Conservation (phyloP, 2,888 invertebrate species). For the Callyntrura sp. region DNA sequence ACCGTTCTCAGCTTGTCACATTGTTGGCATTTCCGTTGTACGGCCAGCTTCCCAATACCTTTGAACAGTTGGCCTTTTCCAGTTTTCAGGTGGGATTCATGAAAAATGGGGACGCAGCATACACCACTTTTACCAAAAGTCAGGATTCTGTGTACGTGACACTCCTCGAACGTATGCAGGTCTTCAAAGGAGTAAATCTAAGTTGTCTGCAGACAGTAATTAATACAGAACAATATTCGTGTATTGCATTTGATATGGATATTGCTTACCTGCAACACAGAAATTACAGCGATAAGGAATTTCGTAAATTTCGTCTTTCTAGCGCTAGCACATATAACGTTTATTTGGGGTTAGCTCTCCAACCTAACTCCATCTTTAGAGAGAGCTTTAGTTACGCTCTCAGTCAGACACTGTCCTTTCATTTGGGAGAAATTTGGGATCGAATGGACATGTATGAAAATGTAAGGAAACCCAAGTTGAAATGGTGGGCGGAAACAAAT, state of each 20-base stretch:
- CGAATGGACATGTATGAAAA: constrained; percentile 62
- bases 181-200: neutral
- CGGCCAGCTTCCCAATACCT: constrained; percentile 52
- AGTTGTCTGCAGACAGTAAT: constrained; percentile 67
- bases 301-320: constrained; percentile 36
- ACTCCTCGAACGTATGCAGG: constrained; percentile 62
- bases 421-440: constrained; percentile 61
- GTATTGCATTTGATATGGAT: constrained; percentile 64
- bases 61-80: constrained; percentile 61
- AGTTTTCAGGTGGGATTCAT: constrained; percentile 68
- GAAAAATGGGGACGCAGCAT: constrained; percentile 76
- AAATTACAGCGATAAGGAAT: constrained; percentile 61
- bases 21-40: constrained; percentile 74
- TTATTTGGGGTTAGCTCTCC: constrained; percentile 30
- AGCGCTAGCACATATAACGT: constrained; percentile 64
- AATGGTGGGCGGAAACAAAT: constrained; percentile 73
- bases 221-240: constrained; percentile 31
- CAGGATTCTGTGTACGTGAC: constrained; percentile 69
- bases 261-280: constrained; percentile 42
- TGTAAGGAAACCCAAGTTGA: constrained; percentile 68
- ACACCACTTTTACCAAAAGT: constrained; percentile 66
- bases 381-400: constrained; percentile 56
- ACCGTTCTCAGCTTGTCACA: constrained; percentile 66
- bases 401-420: constrained; percentile 32
- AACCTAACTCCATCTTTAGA: constrained; percentile 57